Evolutionary conservation across 2,797 vertebrate genomes (phyloP).

Genomic region (Peromyscus melanophrys): DNA sequence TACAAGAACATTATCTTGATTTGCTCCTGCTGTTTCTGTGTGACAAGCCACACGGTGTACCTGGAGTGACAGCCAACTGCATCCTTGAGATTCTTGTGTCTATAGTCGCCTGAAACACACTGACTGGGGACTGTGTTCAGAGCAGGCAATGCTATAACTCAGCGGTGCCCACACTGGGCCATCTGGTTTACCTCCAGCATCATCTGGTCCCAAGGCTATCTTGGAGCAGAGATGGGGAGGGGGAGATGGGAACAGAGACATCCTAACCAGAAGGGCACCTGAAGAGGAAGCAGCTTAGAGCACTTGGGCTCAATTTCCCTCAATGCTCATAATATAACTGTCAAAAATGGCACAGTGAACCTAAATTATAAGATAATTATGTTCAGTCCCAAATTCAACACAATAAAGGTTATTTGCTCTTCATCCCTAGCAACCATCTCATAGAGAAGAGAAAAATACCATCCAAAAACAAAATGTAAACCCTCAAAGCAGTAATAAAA

Average conservation of each 20-base stretch:
- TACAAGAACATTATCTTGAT: background rate
- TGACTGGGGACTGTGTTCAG: background rate
- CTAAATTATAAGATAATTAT: slow-evolving; percentile 87
- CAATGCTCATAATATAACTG: slow-evolving; percentile 75
- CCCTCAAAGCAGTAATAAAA: slow-evolving; percentile 86
- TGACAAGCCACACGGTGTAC: background rate
- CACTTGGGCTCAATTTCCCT: slow-evolving; percentile 75
- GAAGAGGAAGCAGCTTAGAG: slow-evolving; percentile 52
- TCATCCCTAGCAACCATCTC: slow-evolving; percentile 85
- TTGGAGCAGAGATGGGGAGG: background rate
- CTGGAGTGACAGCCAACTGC: background rate
- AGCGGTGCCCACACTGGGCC: accelerated
- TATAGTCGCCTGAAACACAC: background rate
- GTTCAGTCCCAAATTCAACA: slow-evolving; percentile 80
- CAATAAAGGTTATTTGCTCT: slow-evolving; percentile 87
- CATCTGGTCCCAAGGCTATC: slow-evolving; percentile 57
- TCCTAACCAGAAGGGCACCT: slow-evolving; percentile 2
- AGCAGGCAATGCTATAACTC: background rate
- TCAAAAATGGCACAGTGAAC: slow-evolving; percentile 79
- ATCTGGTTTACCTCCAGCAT: background rate
- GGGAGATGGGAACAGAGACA: slow-evolving; percentile 1
- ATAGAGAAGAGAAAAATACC: slow-evolving; percentile 59
- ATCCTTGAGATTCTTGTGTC: background rate
- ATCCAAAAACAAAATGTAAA: slow-evolving; percentile 81
- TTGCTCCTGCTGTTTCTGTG: background rate